Conservation (phyloP, 2,113 vertebrate genomes). For the Nothoprocta perdicaria region DNA sequence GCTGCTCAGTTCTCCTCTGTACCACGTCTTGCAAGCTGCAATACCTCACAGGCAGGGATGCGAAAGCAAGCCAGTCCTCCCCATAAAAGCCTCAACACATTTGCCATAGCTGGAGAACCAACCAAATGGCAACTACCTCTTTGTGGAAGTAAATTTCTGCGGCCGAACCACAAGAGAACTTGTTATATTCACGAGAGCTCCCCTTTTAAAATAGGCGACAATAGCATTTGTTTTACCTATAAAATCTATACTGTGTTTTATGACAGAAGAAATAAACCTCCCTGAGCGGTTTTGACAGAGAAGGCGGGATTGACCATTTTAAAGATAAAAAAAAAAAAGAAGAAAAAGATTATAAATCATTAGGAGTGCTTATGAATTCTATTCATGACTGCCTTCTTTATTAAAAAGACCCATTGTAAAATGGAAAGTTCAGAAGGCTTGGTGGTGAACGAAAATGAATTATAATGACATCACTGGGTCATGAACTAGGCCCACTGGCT, state of each 20-base stretch:
- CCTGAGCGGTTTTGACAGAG: constrained; percentile 67
- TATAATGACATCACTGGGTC: constrained; percentile 84
- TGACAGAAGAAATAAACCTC: constrained; percentile 69
- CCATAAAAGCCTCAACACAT: background rate
- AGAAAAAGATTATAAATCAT: constrained; percentile 76
- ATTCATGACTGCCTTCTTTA: constrained; percentile 78
- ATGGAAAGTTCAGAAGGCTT: constrained; percentile 82
- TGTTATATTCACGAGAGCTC: constrained; percentile 1
- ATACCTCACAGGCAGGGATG: fast-evolving
- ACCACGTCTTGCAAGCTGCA: fast-evolving
- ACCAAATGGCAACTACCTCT: background rate
- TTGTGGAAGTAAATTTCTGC: background rate
- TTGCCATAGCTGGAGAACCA: background rate
- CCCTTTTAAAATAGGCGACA: constrained; percentile 40
- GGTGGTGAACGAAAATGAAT: constrained; percentile 80
- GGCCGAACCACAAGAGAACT: background rate
- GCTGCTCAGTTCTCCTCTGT: background rate
- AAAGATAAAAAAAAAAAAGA: constrained; percentile 42
- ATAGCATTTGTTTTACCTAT: constrained; percentile 35
- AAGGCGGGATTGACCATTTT: constrained; percentile 68
- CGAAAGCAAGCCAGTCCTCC: background rate
- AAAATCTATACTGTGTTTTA: constrained; percentile 61
- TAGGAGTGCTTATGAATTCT: constrained; percentile 82
- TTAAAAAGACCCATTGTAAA: constrained; percentile 84
- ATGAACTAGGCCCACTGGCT: constrained; percentile 81